Percentiles rank a stretch among this genome's conserved stretches.
These are phyloP conservation scores for Phyllotreta cruciferae DNA, from an alignment of 2,888 invertebrate genomes.

Conservation along the genomic window DNA sequence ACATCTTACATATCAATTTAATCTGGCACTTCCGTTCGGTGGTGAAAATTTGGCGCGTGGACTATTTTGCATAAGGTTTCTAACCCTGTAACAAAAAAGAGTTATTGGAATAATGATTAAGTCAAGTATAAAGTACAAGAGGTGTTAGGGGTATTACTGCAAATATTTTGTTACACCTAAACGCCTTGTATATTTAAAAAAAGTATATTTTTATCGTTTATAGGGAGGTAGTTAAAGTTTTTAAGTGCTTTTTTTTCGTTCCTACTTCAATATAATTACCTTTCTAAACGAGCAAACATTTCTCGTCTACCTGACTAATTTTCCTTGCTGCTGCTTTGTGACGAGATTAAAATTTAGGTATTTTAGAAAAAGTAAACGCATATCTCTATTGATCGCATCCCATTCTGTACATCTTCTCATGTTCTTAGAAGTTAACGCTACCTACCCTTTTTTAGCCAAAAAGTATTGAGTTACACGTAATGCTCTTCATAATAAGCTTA, in stretches of 20 bases:
- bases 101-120: too few relatives aligned
- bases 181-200: too few relatives aligned
- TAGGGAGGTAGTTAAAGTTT: too few relatives aligned
- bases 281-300: background rate
- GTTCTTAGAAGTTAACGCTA: slow-evolving; percentile 7
- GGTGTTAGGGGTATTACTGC: too few relatives aligned
- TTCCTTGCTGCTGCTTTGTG: background rate
- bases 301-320: slow-evolving; percentile 13
- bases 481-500: slow-evolving; percentile 7
- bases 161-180: too few relatives aligned
- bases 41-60: too few relatives aligned
- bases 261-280: too few relatives aligned
- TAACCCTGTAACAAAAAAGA: too few relatives aligned
- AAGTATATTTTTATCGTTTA: too few relatives aligned
- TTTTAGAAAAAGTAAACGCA: slow-evolving; percentile 5
- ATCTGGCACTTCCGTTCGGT: background rate
- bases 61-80: slow-evolving; percentile 6
- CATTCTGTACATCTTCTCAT: slow-evolving; percentile 12
- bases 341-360: slow-evolving; percentile 16
- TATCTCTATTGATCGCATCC: slow-evolving; percentile 13
- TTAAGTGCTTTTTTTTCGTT: too few relatives aligned
- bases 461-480: slow-evolving; percentile 7
- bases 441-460: background rate
- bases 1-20: background rate
- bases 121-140: too few relatives aligned